Conservation (phyloP, 37 sponge, comb jelly and placozoan species). For the Halichondria panicea region DNA sequence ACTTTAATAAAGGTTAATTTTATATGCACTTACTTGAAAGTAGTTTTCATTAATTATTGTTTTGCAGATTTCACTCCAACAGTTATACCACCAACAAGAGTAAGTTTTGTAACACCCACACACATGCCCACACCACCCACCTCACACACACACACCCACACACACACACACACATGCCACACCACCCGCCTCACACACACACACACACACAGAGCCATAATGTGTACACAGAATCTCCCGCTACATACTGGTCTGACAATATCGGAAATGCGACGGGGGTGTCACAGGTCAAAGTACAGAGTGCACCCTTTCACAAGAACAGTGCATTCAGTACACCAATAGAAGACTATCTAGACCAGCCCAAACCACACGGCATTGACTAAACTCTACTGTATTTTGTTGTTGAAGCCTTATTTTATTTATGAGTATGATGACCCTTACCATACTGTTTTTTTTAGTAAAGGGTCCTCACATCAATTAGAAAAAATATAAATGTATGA, state of each 20-base stretch:
- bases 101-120: constrained; percentile 6
- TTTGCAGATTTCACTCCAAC: constrained; percentile 49
- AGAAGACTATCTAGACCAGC: constrained; percentile 1
- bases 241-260: background rate
- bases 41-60: background rate
- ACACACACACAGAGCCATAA: constrained; percentile 9
- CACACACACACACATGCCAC: background rate
- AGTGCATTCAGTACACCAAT: too few relatives aligned
- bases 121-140: background rate
- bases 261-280: background rate
- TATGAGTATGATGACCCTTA: too few relatives aligned
- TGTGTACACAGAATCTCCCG: too few relatives aligned
- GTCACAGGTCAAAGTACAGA: background rate
- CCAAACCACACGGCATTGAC: background rate
- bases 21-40: background rate
- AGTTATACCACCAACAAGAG: constrained; percentile 35
- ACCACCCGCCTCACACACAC: background rate
- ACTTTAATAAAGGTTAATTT: constrained; percentile 44
- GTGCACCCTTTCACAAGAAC: background rate
- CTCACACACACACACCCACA: background rate
- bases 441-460: background rate
- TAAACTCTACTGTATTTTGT: background rate
- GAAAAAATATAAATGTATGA: background rate
- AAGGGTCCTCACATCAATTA: background rate
- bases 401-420: background rate